phyloP scores from a whole-genome alignment of 2,888 invertebrate species.

The Lepas anatifera region DNA sequence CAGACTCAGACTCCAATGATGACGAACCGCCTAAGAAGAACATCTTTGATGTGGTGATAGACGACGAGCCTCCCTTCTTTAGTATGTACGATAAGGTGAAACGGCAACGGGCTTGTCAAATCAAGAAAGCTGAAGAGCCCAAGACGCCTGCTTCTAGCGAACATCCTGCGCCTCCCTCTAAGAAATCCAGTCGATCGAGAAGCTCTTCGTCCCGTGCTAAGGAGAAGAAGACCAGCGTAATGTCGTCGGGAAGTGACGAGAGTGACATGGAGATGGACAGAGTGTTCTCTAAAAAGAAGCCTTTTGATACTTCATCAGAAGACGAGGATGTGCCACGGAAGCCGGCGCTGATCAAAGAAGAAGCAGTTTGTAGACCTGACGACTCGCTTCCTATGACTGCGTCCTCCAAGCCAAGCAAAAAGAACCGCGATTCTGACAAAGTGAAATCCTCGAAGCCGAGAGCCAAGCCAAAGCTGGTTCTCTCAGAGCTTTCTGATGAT shows the following conservation, averaged over 20 bases:
- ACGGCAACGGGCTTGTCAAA: background rate
- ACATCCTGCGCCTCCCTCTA: background rate
- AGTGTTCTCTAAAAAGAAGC: background rate
- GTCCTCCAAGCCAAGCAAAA: background rate
- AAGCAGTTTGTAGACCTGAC: conserved; percentile 23
- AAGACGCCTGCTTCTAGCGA: background rate
- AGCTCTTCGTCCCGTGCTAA: background rate
- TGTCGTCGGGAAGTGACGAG: background rate
- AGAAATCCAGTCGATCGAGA: background rate
- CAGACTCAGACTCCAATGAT: conserved; percentile 6
- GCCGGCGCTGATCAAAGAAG: conserved; percentile 23
- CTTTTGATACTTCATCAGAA: conserved; percentile 17
- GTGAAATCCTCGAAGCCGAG: background rate
- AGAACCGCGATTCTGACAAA: background rate
- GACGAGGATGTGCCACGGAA: conserved; percentile 26
- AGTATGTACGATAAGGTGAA: conserved; percentile 85
- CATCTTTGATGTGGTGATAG: conserved; percentile 61
- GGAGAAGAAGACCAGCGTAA: background rate
- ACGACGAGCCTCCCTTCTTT: conserved; percentile 78
- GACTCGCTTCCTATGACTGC: conserved; percentile 22
- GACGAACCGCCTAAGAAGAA: conserved; percentile 36
- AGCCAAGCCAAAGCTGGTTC: background rate
- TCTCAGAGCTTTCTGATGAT: background rate
- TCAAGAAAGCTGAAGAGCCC: background rate
- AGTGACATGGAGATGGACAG: background rate